Evolutionary conservation across 2,113 vertebrate species (phyloP).

Genomic region (Cromileptes altivelis): DNA sequence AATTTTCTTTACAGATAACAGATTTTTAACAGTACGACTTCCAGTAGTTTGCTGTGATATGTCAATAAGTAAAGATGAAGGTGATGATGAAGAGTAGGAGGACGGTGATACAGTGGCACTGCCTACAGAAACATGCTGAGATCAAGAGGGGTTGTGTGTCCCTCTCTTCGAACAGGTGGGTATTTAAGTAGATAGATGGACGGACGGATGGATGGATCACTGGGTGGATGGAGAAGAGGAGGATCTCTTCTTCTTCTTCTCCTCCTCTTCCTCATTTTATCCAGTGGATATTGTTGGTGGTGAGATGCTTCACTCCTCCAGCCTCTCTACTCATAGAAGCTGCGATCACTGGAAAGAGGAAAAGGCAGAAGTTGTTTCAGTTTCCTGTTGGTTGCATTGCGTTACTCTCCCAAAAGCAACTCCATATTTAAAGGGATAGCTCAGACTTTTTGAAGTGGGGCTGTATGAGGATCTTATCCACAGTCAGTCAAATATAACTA

Average conservation of each 20-base stretch:
- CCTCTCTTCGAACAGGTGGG: constrained; percentile 32
- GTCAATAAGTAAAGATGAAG: constrained; percentile 22
- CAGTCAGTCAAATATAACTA: too few species aligned
- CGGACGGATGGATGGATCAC: background rate
- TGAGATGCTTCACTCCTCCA: background rate
- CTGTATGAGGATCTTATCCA: too few species aligned
- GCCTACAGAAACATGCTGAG: constrained; percentile 72
- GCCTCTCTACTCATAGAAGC: constrained; percentile 74
- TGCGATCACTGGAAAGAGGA: constrained; percentile 62
- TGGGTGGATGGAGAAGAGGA: background rate
- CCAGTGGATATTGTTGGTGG: background rate
- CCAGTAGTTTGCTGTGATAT: constrained; percentile 51
- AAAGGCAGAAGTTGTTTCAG: background rate
- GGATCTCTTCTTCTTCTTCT: constrained; percentile 19
- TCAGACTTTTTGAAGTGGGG: too few species aligned
- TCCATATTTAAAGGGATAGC: too few species aligned
- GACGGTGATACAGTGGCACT: background rate
- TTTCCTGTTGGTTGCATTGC: background rate
- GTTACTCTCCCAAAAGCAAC: background rate
- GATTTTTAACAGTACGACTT: constrained; percentile 62
- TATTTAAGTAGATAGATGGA: constrained; percentile 7
- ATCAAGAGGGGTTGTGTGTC: constrained; percentile 2
- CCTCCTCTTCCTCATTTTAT: constrained; percentile 31
- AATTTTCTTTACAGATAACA: constrained; percentile 68
- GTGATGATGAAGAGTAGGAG: background rate